Evolutionary conservation across 2,113 vertebrate species (phyloP).

Genomic region (Sula dactylatra): DNA sequence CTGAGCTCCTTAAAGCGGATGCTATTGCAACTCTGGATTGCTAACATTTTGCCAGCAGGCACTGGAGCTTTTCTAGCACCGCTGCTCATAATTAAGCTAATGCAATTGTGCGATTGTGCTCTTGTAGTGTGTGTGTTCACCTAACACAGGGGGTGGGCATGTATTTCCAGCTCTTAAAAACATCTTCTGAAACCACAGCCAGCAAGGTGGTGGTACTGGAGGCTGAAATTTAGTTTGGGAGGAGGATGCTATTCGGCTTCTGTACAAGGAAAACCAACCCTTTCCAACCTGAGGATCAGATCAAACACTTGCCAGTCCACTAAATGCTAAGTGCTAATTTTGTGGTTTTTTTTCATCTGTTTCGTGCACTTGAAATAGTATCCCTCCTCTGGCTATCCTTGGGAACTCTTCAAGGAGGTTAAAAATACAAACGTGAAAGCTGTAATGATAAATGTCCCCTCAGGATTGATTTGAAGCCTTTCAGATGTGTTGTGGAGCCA

Average conservation of each 20-base stretch:
- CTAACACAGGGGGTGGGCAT: fast-evolving
- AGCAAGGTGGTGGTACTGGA: neutral
- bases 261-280: neutral
- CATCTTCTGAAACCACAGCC: neutral
- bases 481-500: neutral
- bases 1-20: neutral
- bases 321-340: constrained; percentile 25
- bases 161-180: neutral
- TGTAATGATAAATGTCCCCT: neutral
- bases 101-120: fast-evolving
- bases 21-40: neutral
- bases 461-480: neutral
- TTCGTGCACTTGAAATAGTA: neutral
- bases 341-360: neutral
- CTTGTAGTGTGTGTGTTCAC: neutral
- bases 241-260: neutral
- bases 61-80: neutral
- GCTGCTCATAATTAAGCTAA: neutral
- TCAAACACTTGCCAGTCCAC: neutral
- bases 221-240: neutral
- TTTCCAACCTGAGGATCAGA: neutral
- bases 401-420: constrained; percentile 28
- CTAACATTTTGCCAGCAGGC: fast-evolving
- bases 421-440: neutral
- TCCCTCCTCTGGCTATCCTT: constrained; percentile 29